Evolutionary conservation across 2,797 vertebrate genomes (phyloP), one percentile per base, ranked within the genome.

Genomic region (Acanthurus lineatus): DNA sequence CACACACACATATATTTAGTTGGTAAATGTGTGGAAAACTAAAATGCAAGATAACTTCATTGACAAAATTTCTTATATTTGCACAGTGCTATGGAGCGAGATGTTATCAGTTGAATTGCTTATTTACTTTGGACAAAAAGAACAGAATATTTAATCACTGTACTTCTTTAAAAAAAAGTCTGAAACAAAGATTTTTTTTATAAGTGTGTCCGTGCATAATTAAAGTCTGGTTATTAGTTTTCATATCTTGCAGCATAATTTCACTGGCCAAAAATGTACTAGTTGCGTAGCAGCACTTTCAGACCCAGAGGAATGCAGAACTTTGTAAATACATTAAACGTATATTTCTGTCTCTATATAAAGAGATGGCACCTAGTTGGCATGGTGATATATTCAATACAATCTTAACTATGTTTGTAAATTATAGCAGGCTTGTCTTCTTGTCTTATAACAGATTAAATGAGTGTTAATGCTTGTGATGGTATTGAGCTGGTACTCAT

Each of bases 241-340:
- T 63, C 0, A 66, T 74, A 68, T 59, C 77, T 54, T 48, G 9
- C 38, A 48, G 44, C 8, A 44, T 35, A 0, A 69, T 48, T 60
- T 38, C 12, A 60, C 15, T 52, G 5, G 28, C 40, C 42, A 58
- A 74, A 81, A 71, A 67, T 70, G 12, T 40, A 47, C 38, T 49
- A 72, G 73, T 83, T 81, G 73, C 75, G 47, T 76, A 71, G 81
- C 77, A 87, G 79, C 77, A 42, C 32, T 20, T 11, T 51, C 28
- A 68, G 28, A 66, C 56, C 60, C 10, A 65, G 38, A 58, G 11
- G 11, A n/a, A 70, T 58, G 16, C 8, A 0, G 61, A 69, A 51
- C 45, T 67, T 28, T 58, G 6, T 16, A 73, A 15, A 60, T 58
- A 58, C 51, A 9, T 40, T 6, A 40, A 64, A 76, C 52, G 15